Conservation (phyloP, 2,888 invertebrate species). For the Morpho deidamia region DNA sequence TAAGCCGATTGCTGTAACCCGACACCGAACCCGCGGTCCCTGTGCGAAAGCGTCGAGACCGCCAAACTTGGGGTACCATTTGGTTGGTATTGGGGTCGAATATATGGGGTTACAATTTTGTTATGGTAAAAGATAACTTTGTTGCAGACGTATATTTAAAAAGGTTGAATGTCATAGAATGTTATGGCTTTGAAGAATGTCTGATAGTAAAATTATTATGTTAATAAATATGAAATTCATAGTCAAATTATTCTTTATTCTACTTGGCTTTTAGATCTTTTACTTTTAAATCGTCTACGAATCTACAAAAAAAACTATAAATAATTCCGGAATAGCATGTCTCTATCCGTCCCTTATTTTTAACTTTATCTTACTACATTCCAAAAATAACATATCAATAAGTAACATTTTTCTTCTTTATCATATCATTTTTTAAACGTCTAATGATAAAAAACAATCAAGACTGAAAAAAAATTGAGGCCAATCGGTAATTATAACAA, state of each 20-base stretch:
- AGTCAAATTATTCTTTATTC: no score
- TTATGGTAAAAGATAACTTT: slow-evolving; percentile 5
- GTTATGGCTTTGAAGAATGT: no score
- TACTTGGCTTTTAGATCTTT: no score
- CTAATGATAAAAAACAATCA: slow-evolving; percentile 4
- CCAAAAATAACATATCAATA: no score
- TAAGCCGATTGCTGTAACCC: slow-evolving; percentile 69
- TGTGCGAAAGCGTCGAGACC: slow-evolving; percentile 36
- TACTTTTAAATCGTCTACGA: no score
- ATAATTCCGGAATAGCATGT: neutral
- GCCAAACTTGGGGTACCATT: slow-evolving; percentile 23
- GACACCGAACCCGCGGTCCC: slow-evolving; percentile 61
- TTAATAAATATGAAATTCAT: no score
- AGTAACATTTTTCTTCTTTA: neutral
- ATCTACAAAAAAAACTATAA: neutral
- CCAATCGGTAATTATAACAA: slow-evolving; percentile 25
- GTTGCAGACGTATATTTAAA: neutral
- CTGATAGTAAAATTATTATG: no score
- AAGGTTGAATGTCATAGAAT: no score
- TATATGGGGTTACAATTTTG: slow-evolving; percentile 13
- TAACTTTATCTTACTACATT: no score
- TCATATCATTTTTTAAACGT: neutral
- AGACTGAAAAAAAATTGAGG: slow-evolving; percentile 13
- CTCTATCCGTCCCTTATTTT: no score
- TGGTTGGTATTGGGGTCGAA: slow-evolving; percentile 4